These are phyloP conservation scores for Mesocentrotus franciscanus DNA, from an alignment of 53 echinoderm and acorn worm genomes.

Conservation along the genomic window DNA sequence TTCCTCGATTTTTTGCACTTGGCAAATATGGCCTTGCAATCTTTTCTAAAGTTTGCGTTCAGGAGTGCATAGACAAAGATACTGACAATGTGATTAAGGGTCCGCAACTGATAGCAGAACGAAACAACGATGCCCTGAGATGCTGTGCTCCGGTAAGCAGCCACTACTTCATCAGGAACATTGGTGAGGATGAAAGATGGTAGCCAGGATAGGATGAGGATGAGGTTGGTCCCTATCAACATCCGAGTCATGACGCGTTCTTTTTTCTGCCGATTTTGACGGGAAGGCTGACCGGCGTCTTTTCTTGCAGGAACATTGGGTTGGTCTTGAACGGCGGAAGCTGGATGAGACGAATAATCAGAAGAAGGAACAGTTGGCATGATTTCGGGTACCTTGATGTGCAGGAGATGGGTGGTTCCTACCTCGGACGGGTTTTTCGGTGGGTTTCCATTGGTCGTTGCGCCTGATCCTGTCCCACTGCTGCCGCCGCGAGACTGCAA, in stretches of 20 bases:
- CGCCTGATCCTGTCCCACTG: neutral
- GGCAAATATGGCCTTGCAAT: slow-evolving; percentile 7
- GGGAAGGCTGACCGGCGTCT: neutral
- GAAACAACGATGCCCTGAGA: slow-evolving; percentile 46
- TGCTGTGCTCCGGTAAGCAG: slow-evolving; percentile 28
- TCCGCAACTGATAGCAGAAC: slow-evolving; percentile 49
- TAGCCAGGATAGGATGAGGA: slow-evolving; percentile 59
- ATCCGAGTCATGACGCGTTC: slow-evolving; percentile 61
- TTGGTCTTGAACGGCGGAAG: neutral
- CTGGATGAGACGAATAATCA: neutral
- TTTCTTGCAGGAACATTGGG: neutral
- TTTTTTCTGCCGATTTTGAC: slow-evolving; percentile 20
- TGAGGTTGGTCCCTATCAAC: slow-evolving; percentile 57
- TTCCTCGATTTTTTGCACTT: neutral
- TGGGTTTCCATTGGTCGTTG: neutral
- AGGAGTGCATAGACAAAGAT: slow-evolving; percentile 63
- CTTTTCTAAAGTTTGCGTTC: slow-evolving; percentile 55
- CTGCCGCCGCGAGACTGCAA: neutral
- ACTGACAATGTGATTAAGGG: slow-evolving; percentile 62
- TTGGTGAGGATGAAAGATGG: slow-evolving; percentile 64
- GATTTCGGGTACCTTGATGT: neutral
- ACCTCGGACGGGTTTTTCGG: neutral
- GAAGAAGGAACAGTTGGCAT: neutral
- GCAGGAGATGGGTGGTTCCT: neutral
- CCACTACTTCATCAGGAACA: slow-evolving; percentile 49